phyloP scores from a whole-genome alignment of 2,888 invertebrate genomes.

The Hypercompe scribonia region DNA sequence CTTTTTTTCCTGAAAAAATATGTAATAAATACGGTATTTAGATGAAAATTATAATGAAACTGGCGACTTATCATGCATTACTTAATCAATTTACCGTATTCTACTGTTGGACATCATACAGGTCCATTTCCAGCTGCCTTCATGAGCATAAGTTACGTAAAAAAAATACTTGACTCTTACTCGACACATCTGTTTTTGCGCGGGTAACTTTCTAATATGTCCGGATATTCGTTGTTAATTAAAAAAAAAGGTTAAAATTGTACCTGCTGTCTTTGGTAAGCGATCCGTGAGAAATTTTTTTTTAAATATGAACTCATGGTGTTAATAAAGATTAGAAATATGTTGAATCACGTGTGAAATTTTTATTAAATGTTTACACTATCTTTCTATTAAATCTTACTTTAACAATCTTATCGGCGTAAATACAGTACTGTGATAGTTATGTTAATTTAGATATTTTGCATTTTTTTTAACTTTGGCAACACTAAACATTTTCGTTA shows the following conservation, averaged over 20 bases:
- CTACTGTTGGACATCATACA: background rate
- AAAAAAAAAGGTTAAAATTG: constrained; percentile 1
- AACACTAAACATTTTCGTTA: no score
- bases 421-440: background rate
- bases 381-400: background rate
- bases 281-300: constrained; percentile 35
- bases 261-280: constrained; percentile 24
- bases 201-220: constrained; percentile 15
- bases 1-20: background rate
- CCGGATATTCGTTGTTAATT: background rate
- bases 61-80: background rate
- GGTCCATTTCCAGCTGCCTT: background rate
- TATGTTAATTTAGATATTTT: no score
- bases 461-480: no score
- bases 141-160: background rate
- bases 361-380: background rate
- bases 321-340: background rate
- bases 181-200: constrained; percentile 29
- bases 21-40: no score
- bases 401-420: background rate
- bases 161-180: background rate
- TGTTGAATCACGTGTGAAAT: background rate
- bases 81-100: background rate
- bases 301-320: background rate
- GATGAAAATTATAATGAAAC: background rate